Conservation (phyloP, 2,888 invertebrate genomes). For the Pterobdella sp. region DNA sequence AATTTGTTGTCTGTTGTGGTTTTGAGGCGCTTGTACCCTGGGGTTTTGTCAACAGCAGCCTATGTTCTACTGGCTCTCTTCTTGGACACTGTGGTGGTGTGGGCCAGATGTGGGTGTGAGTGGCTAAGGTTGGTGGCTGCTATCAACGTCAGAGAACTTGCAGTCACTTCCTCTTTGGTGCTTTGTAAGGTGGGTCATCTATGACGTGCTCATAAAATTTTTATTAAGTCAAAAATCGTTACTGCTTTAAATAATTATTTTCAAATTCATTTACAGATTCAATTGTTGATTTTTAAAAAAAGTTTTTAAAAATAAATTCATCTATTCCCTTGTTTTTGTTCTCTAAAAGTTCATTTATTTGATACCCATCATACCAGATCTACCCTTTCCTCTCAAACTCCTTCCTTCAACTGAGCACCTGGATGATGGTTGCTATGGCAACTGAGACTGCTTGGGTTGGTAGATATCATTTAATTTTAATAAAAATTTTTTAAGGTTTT, state of each 20-base stretch:
- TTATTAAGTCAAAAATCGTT: no score
- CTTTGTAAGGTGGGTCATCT: slow-evolving; percentile 28
- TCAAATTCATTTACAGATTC: no score
- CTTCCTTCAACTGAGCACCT: slow-evolving; percentile 43
- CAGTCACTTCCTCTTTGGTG: slow-evolving; percentile 25
- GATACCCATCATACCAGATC: slow-evolving; percentile 39
- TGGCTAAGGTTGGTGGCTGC: slow-evolving; percentile 41
- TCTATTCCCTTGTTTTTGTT: not conserved
- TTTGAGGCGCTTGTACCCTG: slow-evolving; percentile 41
- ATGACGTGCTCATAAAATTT: no score
- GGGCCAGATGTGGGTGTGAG: slow-evolving; percentile 45
- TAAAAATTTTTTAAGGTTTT: no score
- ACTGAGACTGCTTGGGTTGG: slow-evolving; percentile 42
- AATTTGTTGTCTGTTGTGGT: slow-evolving; percentile 40
- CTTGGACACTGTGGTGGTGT: slow-evolving; percentile 44
- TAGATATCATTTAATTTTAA: no score
- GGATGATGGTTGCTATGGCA: slow-evolving; percentile 45
- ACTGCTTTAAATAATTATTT: no score
- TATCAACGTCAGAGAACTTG: slow-evolving; percentile 30
- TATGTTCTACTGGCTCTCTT: slow-evolving; percentile 43
- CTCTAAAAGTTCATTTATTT: no score
- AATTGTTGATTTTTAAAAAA: no score
- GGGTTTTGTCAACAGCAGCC: slow-evolving; percentile 46
- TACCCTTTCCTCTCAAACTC: slow-evolving; percentile 45
- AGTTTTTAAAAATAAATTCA: no score